A percentile compares a stretch with the other conserved stretches of the same genome.
These are phyloP conservation scores for Catharus bicknelli DNA, from an alignment of 2,113 vertebrate genomes.

Conservation along the genomic window DNA sequence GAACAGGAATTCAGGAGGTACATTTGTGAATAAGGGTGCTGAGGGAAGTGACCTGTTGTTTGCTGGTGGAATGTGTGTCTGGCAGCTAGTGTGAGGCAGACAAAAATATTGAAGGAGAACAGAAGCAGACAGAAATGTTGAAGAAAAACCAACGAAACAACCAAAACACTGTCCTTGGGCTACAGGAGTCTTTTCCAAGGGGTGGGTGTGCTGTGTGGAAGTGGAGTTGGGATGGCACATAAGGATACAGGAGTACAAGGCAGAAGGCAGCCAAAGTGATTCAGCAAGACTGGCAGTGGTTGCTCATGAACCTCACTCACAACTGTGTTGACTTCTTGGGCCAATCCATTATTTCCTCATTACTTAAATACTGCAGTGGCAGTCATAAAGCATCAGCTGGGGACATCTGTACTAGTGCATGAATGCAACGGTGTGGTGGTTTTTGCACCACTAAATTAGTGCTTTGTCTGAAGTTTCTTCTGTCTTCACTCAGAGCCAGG, in stretches of 20 bases:
- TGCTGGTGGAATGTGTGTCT: not conserved
- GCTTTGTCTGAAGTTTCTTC: too few species aligned
- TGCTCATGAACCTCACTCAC: not conserved
- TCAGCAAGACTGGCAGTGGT: not conserved
- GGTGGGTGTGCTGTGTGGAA: accelerated
- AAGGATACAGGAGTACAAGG: not conserved
- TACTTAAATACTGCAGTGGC: not conserved
- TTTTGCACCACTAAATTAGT: too few species aligned
- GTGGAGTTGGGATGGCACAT: not conserved
- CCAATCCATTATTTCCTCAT: not conserved
- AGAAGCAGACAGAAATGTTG: not conserved
- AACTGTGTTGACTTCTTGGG: not conserved
- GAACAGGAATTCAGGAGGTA: not conserved
- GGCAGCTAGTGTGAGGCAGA: not conserved
- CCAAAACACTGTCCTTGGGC: not conserved
- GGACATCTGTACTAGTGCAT: not conserved
- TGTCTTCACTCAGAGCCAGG: too few species aligned
- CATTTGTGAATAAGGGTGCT: not conserved
- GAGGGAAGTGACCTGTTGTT: not conserved
- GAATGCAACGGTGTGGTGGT: too few species aligned
- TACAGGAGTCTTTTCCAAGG: not conserved
- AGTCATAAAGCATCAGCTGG: not conserved
- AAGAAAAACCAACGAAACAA: not conserved
- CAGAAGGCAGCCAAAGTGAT: not conserved
- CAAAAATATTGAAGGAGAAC: not conserved